Percentiles rank a stretch among this genome's conserved stretches.
These are phyloP conservation scores for Pogonomyrmex barbatus DNA, from an alignment of 1,140 invertebrate species.

Conservation along the genomic window DNA sequence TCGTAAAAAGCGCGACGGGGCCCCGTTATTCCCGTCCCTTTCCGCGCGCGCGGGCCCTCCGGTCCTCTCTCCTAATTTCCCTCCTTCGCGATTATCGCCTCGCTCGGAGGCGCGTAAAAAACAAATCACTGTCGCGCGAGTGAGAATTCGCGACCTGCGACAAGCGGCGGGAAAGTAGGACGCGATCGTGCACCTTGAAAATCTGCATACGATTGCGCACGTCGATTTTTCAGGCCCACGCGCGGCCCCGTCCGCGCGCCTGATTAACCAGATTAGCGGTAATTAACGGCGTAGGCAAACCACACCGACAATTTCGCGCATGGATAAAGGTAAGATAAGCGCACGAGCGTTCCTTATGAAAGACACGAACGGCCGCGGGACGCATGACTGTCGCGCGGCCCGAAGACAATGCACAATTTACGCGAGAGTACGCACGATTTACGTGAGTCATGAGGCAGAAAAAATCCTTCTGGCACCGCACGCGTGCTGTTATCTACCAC, in stretches of 20 bases:
- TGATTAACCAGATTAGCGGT: constrained; percentile 52
- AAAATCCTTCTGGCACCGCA: constrained; percentile 64
- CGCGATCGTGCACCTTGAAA: constrained; percentile 62
- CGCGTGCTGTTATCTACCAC: constrained; percentile 75
- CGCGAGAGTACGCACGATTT: constrained; percentile 67
- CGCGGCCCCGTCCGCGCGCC: background rate
- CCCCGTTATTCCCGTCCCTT: background rate
- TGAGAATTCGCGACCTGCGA: constrained; percentile 74
- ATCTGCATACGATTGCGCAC: constrained; percentile 52
- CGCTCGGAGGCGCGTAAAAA: constrained; percentile 75
- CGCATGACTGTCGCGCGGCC: constrained; percentile 16
- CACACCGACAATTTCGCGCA: background rate
- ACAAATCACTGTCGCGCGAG: constrained; percentile 74
- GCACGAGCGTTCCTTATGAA: background rate
- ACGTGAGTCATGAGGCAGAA: constrained; percentile 74
- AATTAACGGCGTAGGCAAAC: constrained; percentile 60
- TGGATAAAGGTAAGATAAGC: background rate
- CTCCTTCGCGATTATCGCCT: constrained; percentile 54
- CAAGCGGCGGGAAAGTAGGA: constrained; percentile 71
- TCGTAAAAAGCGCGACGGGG: constrained; percentile 61
- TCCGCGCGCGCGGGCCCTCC: background rate
- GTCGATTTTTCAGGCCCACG: constrained; percentile 49
- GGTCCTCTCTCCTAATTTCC: constrained; percentile 41
- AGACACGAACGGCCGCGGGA: background rate
- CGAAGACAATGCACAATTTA: constrained; percentile 56